Evolutionary conservation across 2,888 invertebrate species (phyloP), one percentile per base, ranked within the genome.

Genomic region (Ormyrus labotus): DNA sequence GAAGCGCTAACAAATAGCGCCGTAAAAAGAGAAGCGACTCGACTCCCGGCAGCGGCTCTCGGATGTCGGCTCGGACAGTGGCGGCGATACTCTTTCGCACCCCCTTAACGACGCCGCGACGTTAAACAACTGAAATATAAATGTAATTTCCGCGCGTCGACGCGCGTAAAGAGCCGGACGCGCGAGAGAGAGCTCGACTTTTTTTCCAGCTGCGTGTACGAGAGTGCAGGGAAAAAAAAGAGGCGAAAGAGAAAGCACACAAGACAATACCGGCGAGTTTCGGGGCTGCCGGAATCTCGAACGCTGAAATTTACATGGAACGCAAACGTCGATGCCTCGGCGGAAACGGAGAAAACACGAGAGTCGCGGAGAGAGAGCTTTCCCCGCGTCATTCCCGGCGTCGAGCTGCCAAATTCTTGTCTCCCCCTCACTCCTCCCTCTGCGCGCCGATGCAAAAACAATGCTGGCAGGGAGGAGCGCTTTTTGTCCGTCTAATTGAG

Each of bases 101-200:
- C 7, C 51, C 45, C 19, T 57, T 68, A 58, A 69, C 51, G 55
- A 67, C 58, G 64, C 11, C n/a, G 64, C n/a, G 64, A 13, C 65
- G 73, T 71, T 74, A 75, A 80, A 76, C 69, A 73, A 71, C 68
- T 65, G 50, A 75, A 77, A 81, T 19, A 19, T 73, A 81, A 81
- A 81, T 71, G 73, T 69, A 77, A 77, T 76, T 80, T 80, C 19
- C 61, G 68, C 76, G 71, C 65, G 50, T 72, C 64, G 47, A 9
- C 75, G 58, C 45, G 45, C 71, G 67, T 76, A 76, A 72, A 72
- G 76, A 76, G 61, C 50, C 11, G 11, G 55, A 51, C 58, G 8
- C 7, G 48, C 9, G 34, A n/a, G 13, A n/a, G 13, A 51, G 51
- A 4, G 53, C 8, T 19, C 19, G 19, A 19, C 19, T 19, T 19